Conservation (phyloP, 1,140 invertebrate species). For the Drosophila yakuba region DNA sequence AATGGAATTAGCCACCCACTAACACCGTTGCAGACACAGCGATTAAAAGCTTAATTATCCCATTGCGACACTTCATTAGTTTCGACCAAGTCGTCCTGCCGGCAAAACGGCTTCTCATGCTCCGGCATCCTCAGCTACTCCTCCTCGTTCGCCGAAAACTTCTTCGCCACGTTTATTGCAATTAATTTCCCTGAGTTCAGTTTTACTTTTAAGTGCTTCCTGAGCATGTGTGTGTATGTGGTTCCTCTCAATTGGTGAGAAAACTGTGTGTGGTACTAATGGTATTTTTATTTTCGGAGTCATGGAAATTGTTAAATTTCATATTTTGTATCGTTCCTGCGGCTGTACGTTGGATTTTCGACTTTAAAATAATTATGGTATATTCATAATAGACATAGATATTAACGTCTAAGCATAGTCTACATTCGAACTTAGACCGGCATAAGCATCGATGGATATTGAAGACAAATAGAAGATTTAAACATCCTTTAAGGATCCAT, state of each 20-base stretch:
- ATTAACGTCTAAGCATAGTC: no score
- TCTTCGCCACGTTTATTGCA: constrained; percentile 74
- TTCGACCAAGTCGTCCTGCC: constrained; percentile 61
- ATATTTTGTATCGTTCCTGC: no score
- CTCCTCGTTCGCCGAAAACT: constrained; percentile 26
- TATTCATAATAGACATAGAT: no score
- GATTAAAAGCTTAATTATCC: constrained; percentile 83
- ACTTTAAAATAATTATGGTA: no score
- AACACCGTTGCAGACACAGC: constrained; percentile 53
- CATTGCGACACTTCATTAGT: constrained; percentile 83
- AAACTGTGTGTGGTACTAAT: constrained; percentile 7
- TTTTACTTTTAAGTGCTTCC: constrained; percentile 73
- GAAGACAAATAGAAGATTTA: background rate
- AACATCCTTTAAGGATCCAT: constrained; percentile 10
- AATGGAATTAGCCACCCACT: constrained; percentile 32
- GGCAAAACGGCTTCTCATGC: constrained; percentile 31
- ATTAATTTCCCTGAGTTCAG: constrained; percentile 79
- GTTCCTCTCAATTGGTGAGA: background rate
- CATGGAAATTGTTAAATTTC: no score
- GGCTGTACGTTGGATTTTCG: no score
- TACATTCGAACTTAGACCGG: no score
- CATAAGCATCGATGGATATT: no score
- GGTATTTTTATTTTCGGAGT: background rate
- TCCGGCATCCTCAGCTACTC: constrained; percentile 4
- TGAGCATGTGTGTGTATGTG: constrained; percentile 17